Base-by-base conservation (phyloP, 2,797 vertebrate genomes). In the Furcifer pardalis region DNA sequence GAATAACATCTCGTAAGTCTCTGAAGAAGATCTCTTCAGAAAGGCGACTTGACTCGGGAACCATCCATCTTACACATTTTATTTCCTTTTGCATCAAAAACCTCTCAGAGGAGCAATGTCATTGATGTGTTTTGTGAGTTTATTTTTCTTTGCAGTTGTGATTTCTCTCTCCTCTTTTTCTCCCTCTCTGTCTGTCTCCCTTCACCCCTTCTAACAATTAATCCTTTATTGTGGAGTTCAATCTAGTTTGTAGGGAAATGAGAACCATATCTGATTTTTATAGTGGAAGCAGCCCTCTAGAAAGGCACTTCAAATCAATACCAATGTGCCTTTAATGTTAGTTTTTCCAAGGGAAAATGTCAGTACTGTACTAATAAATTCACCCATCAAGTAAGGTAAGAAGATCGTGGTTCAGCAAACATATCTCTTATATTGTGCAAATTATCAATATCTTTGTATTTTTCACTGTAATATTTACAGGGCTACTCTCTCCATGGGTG, bases 191-290 rank as follows among this genome's bases (percentile, higher is more conserved):
- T 5, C n/a, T 21, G 42, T 21, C 59, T 27, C 23, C 23, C n/a
- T 73, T 37, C 25, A 40, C 52, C 44, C 13, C 2, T 32, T 80
- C 90, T 90, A 79, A 81, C 81, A 63, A 86, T 90, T 82, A 89
- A 89, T 91, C 69, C 81, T 92, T 92, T 91, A 83, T 89, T 89
- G 84, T 83, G 71, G 90, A 86, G 88, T 91, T 90, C 76, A 89
- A 69, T 82, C 77, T 81, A 83, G 60, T 84, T 86, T 89, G 82
- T 66, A 88, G 44, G 60, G 73, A 89, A 92, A 89, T 88, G 78
- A 90, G 74, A 89, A 37, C 42, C 0, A 13, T 71, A 73, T 90
- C 81, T 82, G 78, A 40, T 30, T 32, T 81, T 92, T 91, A 52
- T 79, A 84, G 75, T n/a, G 32, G 88, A 56, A 86, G 66, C 62